phyloP scores from a whole-genome alignment of 2,113 vertebrate genomes.

The Herpetotheres cachinnans region DNA sequence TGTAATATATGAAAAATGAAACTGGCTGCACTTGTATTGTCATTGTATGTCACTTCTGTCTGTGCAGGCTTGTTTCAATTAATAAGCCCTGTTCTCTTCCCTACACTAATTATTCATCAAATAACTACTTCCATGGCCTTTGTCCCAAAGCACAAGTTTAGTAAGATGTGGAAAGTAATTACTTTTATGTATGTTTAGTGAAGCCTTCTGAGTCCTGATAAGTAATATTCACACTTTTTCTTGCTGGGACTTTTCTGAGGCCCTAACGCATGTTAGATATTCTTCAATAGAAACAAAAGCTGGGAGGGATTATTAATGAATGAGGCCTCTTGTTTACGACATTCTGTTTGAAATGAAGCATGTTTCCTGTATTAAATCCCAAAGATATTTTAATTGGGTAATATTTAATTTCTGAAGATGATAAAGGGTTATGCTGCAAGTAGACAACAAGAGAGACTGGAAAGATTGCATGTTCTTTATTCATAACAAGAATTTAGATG shows the following conservation, averaged over 20 bases:
- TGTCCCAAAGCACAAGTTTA: constrained; percentile 48
- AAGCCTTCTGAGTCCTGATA: not conserved
- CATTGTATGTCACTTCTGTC: not conserved
- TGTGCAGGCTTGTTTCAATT: not conserved
- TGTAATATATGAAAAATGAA: not conserved
- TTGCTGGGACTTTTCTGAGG: not conserved
- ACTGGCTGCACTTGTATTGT: not conserved
- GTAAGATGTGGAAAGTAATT: constrained; percentile 44
- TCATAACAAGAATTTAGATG: not conserved
- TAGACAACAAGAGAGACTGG: not conserved
- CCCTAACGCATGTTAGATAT: fast-evolving
- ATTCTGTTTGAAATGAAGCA: not conserved
- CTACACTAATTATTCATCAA: constrained; percentile 40
- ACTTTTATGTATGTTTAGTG: constrained; percentile 7
- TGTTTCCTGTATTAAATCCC: not conserved
- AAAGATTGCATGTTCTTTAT: not conserved
- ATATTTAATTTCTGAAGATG: not conserved
- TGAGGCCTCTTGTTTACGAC: not conserved
- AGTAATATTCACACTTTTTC: not conserved
- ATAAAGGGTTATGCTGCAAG: not conserved
- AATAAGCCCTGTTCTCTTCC: not conserved
- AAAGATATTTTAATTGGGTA: not conserved
- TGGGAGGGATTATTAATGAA: not conserved
- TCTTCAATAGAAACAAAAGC: not conserved
- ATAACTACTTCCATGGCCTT: not conserved